Base-by-base conservation (phyloP, 2,113 vertebrate genomes). In the Anas platyrhynchos region DNA sequence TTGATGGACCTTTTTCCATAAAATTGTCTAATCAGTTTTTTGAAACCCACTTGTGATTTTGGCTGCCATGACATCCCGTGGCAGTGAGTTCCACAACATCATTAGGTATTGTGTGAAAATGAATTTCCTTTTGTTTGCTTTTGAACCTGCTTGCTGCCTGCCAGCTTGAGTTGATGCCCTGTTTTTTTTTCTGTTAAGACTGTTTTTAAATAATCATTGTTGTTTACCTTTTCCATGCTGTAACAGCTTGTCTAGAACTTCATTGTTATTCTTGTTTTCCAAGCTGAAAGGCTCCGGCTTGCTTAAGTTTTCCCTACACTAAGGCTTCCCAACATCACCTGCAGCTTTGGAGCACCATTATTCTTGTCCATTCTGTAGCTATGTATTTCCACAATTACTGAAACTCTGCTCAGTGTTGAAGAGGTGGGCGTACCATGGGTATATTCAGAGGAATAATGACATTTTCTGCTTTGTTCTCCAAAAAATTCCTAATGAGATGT, bases 101-200 rank as follows among this genome's bases (percentile, higher is more conserved):
- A 72, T 94, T 95, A 94, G 86, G 83, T 61, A 93, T 94, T 95
- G 94, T 97, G 91, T 94, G 91, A 94, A 93, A 95, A 89, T 26
- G 58, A 94, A 91, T 71, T 97, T 97, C 95, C 96, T 91, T 85
- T 84, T 96, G 89, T 96, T 97, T 96, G 83, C 91, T 91, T 93
- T 87, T 72, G 71, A 91, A 91, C 78, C 74, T 0, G 0, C 86
- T 86, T 82, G 74, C 61, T 86, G 80, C 52, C 73, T 95, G 94
- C 96, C 93, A 82, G 91, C 84, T 96, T 54, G 93, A 95, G 83
- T 62, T 95, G 93, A 66, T 92, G 91, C 92, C 80, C 29, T 94
- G 14, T 90, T 91, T 92, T 88, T 96, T 96, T 65, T 25, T 84
- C 80, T 91, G 56, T 88, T 92, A 78, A 92, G 77, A 78, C 68